Evolutionary conservation across 2,113 vertebrate genomes (phyloP).

Genomic region (Progne subis): DNA sequence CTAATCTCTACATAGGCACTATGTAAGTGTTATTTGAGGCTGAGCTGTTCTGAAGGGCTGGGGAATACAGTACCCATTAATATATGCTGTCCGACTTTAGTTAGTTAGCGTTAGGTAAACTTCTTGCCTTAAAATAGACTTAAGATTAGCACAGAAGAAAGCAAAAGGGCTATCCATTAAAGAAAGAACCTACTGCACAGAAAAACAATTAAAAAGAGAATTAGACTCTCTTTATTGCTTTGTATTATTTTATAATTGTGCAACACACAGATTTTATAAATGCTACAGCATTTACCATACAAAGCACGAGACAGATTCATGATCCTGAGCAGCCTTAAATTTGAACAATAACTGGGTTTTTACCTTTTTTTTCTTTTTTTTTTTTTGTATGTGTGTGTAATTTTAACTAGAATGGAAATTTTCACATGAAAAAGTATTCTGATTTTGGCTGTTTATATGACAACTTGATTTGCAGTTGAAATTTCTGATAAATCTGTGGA

Average conservation of each 20-base stretch:
- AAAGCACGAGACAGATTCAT: neutral
- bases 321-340: neutral
- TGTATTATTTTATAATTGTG: neutral
- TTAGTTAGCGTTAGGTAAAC: neutral
- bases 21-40: slow-evolving; percentile 74
- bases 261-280: neutral
- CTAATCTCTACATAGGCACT: slow-evolving; percentile 78
- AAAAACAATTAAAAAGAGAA: neutral
- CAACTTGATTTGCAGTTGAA: neutral
- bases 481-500: neutral
- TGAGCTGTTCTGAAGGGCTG: slow-evolving; percentile 6
- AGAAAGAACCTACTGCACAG: neutral
- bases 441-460: neutral
- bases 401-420: neutral
- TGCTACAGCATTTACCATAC: neutral
- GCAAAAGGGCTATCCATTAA: neutral
- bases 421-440: neutral
- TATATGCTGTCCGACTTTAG: neutral
- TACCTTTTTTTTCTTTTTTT: neutral
- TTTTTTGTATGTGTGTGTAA: neutral
- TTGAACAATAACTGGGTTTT: neutral
- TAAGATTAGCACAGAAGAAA: neutral
- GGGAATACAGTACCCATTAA: neutral
- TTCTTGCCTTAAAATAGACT: slow-evolving; percentile 20
- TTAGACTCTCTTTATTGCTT: neutral